Conservation (phyloP, 2,797 vertebrate species). For the Labroides dimidiatus region DNA sequence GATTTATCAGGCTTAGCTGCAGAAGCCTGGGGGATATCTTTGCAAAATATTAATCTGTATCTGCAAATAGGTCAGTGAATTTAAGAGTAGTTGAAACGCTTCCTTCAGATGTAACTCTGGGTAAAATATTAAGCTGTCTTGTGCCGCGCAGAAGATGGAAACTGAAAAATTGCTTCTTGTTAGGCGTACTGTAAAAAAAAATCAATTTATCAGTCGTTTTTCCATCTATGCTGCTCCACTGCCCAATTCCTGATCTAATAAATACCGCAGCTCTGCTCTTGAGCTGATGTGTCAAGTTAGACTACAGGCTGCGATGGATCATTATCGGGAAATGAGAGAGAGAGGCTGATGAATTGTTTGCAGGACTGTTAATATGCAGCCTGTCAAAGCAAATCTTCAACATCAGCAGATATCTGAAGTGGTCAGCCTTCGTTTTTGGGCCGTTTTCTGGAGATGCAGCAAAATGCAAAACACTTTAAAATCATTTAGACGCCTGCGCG, state of each 20-base stretch:
- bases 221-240: conserved; percentile 38
- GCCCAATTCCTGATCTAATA: conserved; percentile 58
- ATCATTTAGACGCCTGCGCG: conserved; percentile 30
- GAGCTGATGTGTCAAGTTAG: conserved; percentile 51
- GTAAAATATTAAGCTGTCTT: conserved; percentile 35
- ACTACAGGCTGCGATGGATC: conserved; percentile 62
- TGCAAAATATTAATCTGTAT: conserved; percentile 17
- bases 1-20: conserved; percentile 16
- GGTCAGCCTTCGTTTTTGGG: conserved; percentile 51
- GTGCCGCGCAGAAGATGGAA: conserved; percentile 20
- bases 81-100: conserved; percentile 11
- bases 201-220: conserved; percentile 60
- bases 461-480: conserved; percentile 50
- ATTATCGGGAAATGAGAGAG: conserved; percentile 63
- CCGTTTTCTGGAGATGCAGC: conserved; percentile 36
- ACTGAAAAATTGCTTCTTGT: conserved; percentile 39
- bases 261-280: conserved; percentile 55
- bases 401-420: conserved; percentile 56
- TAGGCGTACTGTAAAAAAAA: conserved; percentile 34
- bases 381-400: conserved; percentile 53
- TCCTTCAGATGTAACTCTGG: conserved; percentile 19
- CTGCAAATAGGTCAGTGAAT: conserved; percentile 33
- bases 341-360: conserved; percentile 64
- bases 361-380: conserved; percentile 60
- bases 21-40: conserved; percentile 13